Evolutionary conservation across 2,797 vertebrate species (phyloP).

Genomic region (Muscicapa comitata): DNA sequence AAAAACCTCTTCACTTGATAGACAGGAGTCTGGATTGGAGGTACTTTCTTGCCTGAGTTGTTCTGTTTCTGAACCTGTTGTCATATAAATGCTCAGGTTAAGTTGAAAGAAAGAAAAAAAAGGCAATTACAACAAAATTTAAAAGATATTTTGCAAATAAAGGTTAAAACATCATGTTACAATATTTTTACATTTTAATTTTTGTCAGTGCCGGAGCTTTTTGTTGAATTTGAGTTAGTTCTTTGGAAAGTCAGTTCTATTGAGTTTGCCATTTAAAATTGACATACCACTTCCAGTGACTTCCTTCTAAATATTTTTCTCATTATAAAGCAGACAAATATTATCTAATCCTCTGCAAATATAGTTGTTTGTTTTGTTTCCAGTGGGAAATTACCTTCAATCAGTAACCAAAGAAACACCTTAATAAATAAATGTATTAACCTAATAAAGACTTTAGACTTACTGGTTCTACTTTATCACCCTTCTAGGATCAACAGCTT

Average conservation of each 20-base stretch:
- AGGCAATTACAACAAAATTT: not conserved
- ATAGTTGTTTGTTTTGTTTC: not conserved
- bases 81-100: not conserved
- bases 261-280: not conserved
- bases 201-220: not conserved
- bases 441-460: not conserved
- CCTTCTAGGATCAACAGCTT: not conserved
- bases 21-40: not conserved
- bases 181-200: not conserved
- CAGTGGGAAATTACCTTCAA: not conserved
- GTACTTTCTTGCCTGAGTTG: not conserved
- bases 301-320: not conserved
- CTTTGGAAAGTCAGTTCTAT: not conserved
- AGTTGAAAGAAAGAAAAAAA: not conserved
- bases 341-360: not conserved
- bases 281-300: not conserved
- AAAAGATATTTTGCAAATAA: not conserved
- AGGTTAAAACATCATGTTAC: not conserved
- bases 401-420: not conserved
- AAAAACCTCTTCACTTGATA: not conserved
- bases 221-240: not conserved
- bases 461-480: not conserved
- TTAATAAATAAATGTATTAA: not conserved
- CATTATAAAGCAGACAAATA: not conserved
- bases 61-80: not conserved